These are phyloP conservation scores for Cossypha dichroa DNA, from an alignment of 2,797 vertebrate species.

Conservation along the genomic window DNA sequence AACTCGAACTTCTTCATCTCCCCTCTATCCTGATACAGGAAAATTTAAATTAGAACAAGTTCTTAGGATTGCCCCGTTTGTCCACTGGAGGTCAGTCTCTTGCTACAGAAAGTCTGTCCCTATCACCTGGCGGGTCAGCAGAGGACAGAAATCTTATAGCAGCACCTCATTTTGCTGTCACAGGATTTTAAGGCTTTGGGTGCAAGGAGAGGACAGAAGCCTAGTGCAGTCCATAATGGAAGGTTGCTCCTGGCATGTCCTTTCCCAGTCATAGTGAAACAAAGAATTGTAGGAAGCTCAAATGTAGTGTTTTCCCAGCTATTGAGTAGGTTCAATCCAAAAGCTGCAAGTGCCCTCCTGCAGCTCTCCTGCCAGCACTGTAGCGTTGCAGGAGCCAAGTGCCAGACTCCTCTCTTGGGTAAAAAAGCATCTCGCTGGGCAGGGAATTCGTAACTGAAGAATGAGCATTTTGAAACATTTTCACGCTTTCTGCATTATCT, in stretches of 20 bases:
- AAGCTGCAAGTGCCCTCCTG: neutral
- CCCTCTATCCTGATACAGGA: too few species aligned
- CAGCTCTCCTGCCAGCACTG: neutral
- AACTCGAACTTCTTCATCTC: neutral
- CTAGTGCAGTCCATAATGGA: neutral
- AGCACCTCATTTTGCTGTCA: neutral
- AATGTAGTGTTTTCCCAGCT: neutral
- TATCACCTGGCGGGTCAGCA: neutral
- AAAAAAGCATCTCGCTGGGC: neutral
- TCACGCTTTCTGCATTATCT: neutral
- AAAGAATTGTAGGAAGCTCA: neutral
- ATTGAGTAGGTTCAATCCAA: rapidly evolving
- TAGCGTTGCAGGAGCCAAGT: rapidly evolving
- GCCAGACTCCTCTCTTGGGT: rapidly evolving
- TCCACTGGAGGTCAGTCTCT: conserved; percentile 64
- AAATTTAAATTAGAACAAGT: neutral
- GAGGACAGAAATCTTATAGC: neutral
- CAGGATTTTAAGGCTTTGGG: neutral
- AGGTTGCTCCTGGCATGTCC: rapidly evolving
- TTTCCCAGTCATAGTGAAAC: neutral
- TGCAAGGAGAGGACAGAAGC: neutral
- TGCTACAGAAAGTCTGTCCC: neutral
- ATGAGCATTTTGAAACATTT: neutral
- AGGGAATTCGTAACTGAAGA: neutral
- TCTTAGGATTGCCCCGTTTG: neutral